phyloP scores from a whole-genome alignment of 2,888 invertebrate species.

The Amphipoea oculea region DNA sequence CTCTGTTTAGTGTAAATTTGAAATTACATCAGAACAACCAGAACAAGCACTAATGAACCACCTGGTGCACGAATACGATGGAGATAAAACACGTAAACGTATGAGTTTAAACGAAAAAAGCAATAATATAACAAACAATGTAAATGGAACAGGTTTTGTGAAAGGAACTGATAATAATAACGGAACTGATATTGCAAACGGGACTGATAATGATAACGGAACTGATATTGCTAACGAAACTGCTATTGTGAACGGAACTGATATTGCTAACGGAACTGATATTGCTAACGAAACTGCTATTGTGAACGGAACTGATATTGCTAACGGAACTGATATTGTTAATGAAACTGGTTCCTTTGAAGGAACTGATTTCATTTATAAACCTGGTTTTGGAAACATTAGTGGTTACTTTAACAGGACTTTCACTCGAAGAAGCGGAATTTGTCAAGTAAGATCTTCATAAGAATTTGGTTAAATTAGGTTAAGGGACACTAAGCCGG shows the following conservation, averaged over 20 bases:
- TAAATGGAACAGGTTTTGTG: not conserved
- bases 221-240: not conserved
- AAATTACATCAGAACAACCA: not conserved
- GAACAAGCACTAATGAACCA: not conserved
- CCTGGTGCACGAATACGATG: not conserved
- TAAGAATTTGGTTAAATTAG: not conserved
- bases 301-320: not conserved
- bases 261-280: not conserved
- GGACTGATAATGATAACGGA: not conserved
- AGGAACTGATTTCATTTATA: conserved; percentile 2
- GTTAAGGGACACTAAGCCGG: not conserved
- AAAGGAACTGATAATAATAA: not conserved
- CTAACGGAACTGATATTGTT: not conserved
- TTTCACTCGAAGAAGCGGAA: conserved; percentile 38
- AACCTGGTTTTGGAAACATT: conserved; percentile 32
- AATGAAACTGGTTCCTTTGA: not conserved
- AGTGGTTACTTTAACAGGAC: conserved; percentile 13
- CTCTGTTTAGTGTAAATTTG: conserved; percentile 24
- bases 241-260: not conserved
- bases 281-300: not conserved
- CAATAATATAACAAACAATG: not conserved
- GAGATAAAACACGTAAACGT: conserved; percentile 15
- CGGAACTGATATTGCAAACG: not conserved
- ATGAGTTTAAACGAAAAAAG: not conserved
- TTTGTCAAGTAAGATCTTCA: conserved; percentile 50